Evolutionary conservation across 2,797 vertebrate species (phyloP), one percentile per base, ranked within the genome.

Genomic region (Picus viridis): DNA sequence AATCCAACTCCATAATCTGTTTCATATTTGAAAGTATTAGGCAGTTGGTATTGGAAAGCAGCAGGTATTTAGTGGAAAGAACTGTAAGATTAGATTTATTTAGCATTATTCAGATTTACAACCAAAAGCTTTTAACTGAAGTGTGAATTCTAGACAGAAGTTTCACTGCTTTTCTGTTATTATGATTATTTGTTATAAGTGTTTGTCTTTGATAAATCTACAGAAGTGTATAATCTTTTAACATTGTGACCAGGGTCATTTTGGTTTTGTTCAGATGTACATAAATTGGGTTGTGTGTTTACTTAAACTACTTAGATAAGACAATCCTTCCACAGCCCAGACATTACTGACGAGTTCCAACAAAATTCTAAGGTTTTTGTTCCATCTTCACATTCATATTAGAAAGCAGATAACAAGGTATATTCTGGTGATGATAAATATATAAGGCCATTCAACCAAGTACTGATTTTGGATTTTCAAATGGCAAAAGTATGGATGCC

Each of bases 41-140:
- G 95, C 94, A 96, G 94, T 95, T 97, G 93, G 94, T 83, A 91
- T 86, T 96, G 93, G 79, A 91, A 88, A 96, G 83, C 95, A 96
- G 94, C 96, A 97, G 94, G 88, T 90, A 94, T 93, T 97, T 94
- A 95, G 91, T 91, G 79, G 91, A 94, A 96, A 97, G 30, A 92
- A 96, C 92, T 94, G 90, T 95, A 91, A 95, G 79, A 94, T 94
- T 89, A 95, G 88, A 97, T 96, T 95, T 96, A 97, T 97, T 96
- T 96, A 87, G 92, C 83, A 93, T 96, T 97, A 96, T 96, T 97
- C 93, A 91, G 92, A 95, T 92, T 90, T 94, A 86, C n/a, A 92
- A 89, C 58, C 69, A 68, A 92, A 85, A 69, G 49, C 63, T 95
- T 96, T 96, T 94, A 94, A 89, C 68, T 65, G 85, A 94, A 74